Evolutionary conservation across 2,113 vertebrate genomes (phyloP).

Genomic region (Limnothrissa miodon): DNA sequence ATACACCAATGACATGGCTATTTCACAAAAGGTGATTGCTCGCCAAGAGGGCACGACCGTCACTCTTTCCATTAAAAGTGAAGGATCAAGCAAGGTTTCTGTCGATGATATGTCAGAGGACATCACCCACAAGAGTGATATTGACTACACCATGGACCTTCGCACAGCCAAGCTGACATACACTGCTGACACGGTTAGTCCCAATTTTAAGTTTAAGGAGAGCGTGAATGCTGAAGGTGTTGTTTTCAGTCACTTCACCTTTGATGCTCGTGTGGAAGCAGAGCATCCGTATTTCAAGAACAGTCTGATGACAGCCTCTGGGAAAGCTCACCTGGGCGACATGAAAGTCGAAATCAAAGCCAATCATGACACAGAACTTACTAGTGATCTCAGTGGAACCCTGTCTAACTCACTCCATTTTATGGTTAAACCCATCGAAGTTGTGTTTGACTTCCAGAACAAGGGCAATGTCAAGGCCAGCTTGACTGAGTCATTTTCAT

Average conservation of each 20-base stretch:
- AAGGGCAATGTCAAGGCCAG: constrained; percentile 79
- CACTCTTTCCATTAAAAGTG: constrained; percentile 62
- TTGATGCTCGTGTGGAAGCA: constrained; percentile 73
- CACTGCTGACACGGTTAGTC: constrained; percentile 71
- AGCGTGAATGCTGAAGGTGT: constrained; percentile 67
- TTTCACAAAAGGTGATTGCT: constrained; percentile 68
- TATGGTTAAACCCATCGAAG: constrained; percentile 64
- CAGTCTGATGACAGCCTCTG: constrained; percentile 72
- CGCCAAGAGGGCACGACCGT: constrained; percentile 66
- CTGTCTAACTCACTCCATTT: constrained; percentile 76
- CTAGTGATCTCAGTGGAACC: constrained; percentile 71
- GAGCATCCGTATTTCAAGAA: constrained; percentile 72
- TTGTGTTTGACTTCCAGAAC: constrained; percentile 75
- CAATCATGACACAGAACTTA: constrained; percentile 75
- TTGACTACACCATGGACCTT: constrained; percentile 67
- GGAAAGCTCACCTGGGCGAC: constrained; percentile 63
- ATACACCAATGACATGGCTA: constrained; percentile 68
- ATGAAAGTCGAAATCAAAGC: constrained; percentile 75
- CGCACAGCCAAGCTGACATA: constrained; percentile 62
- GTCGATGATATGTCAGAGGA: constrained; percentile 65
- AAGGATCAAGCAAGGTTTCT: constrained; percentile 70
- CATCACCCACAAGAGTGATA: constrained; percentile 70
- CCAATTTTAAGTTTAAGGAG: constrained; percentile 76
- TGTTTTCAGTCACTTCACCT: constrained; percentile 59
- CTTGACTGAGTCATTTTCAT: constrained; percentile 71